A percentile compares a stretch with the other conserved stretches of the same genome.
phyloP scores from a whole-genome alignment of 2,888 invertebrate species.

The Epicampocera succincta region DNA sequence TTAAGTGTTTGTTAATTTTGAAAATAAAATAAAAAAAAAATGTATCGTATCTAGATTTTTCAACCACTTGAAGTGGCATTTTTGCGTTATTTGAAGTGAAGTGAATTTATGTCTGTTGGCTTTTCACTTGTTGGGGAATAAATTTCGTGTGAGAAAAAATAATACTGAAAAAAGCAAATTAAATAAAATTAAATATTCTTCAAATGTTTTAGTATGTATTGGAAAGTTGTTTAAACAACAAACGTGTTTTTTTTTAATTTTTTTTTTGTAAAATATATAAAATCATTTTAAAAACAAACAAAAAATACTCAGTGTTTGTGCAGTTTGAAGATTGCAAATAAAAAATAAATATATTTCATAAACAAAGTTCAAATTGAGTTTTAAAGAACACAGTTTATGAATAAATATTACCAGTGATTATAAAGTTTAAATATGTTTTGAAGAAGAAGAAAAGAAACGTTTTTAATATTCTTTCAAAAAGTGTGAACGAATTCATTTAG shows the following conservation, averaged over 20 bases:
- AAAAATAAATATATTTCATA: neutral
- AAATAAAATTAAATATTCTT: conserved; percentile 57
- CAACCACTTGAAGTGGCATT: conserved; percentile 39
- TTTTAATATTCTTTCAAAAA: conserved; percentile 20
- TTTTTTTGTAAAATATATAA: too few species aligned
- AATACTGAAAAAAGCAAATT: conserved; percentile 30
- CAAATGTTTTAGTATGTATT: conserved; percentile 58
- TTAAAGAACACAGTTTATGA: conserved; percentile 6
- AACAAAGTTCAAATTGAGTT: conserved; percentile 1
- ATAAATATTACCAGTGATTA: neutral
- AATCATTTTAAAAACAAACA: neutral
- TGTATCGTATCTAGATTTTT: conserved; percentile 35
- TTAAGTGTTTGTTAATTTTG: conserved; percentile 48
- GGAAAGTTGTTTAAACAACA: conserved; percentile 66
- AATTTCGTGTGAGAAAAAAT: conserved; percentile 31
- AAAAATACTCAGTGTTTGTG: conserved; percentile 20
- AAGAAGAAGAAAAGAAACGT: neutral
- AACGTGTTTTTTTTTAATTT: conserved; percentile 46
- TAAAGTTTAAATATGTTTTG: conserved; percentile 12
- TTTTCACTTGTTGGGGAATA: conserved; percentile 16
- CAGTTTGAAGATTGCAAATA: conserved; percentile 14
- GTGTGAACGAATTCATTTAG: neutral
- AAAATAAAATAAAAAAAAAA: conserved; percentile 15
- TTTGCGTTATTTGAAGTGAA: conserved; percentile 2
- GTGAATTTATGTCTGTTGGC: conserved; percentile 23